Base-by-base conservation (phyloP, 2,113 vertebrate species). In the Muscicapa adusta region DNA sequence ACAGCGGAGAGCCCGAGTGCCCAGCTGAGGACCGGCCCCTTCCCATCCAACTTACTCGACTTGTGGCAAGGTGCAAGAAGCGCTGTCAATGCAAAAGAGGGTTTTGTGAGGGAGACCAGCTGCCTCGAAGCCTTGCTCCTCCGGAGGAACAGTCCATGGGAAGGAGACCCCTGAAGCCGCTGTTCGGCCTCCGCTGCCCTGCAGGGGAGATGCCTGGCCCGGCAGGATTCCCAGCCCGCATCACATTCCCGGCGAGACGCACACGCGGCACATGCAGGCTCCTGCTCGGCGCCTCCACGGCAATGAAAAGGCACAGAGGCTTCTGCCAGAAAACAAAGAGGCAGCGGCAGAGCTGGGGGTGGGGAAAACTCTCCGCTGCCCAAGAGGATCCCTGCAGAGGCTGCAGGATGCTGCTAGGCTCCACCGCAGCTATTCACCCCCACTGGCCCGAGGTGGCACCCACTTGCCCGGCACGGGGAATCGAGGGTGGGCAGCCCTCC, bases 321-420 rank as follows among this genome's bases (percentile, higher is more conserved):
- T 96, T 94, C 96, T 93, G 91, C 88, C 91, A 96, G 94, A 94
- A 97, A 95, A 97, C 96, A 96, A 96, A 96, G 96, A 94, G 58
- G 94, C 82, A 89, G 95, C 91, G 51, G 92, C 94, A 85, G 87
- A 91, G 92, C 88, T 95, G 89, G 94, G 91, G 93, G 95, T 93
- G 96, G 94, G 95, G 94, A 97, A 96, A 89, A 91, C 93, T 97
- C 94, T 92, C 95, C 43, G 81, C 95, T 95, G 94, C 96, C 94
- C 96, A 92, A 91, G 91, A 95, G 91, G 86, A 95, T 93, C 95
- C 86, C 94, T 91, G 95, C 94, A 89, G 94, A 95, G 86, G 70
- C 95, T 85, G 94, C 47, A 88, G 85, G 85, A 94, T 93, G 94
- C 88, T 96, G 91, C 45, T 67, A 81, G 85, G 85, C 76, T 92